A percentile compares a stretch with the other conserved stretches of the same genome.
phyloP scores from a whole-genome alignment of 1,140 invertebrate species.

The Hesperophylax magnus region DNA sequence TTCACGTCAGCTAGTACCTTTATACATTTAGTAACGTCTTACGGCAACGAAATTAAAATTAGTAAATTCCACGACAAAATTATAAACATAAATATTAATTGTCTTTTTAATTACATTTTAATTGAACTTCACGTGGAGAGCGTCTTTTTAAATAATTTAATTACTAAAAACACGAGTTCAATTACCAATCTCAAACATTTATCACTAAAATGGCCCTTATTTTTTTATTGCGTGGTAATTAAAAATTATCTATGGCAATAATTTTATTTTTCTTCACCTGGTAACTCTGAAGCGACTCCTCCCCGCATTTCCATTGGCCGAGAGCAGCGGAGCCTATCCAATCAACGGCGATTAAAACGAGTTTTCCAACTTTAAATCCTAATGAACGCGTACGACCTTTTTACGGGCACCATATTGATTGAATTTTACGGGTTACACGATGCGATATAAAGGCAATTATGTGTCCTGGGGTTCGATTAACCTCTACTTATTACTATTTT shows the following conservation, averaged over 20 bases:
- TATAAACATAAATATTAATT: no score
- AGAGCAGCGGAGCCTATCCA: constrained; percentile 21
- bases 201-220: not conserved
- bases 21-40: no score
- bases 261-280: constrained; percentile 30
- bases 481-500: no score
- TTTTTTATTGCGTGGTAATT: not conserved
- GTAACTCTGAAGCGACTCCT: constrained; percentile 32
- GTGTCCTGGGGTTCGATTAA: no score
- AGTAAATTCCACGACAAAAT: no score
- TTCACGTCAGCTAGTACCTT: no score
- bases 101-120: no score
- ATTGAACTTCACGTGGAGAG: not conserved
- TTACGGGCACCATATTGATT: constrained; percentile 7
- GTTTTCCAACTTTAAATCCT: constrained; percentile 44
- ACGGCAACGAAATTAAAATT: no score
- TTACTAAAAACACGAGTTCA: no score
- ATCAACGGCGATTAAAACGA: constrained; percentile 47
- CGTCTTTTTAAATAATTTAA: constrained; percentile 4
- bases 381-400: constrained; percentile 41
- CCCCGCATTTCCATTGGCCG: constrained; percentile 40
- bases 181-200: no score
- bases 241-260: not conserved
- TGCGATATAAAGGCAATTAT: no score
- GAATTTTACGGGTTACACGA: not conserved